phyloP scores from a whole-genome alignment of 1,140 invertebrate genomes.

The Rhopalosiphum padi region DNA sequence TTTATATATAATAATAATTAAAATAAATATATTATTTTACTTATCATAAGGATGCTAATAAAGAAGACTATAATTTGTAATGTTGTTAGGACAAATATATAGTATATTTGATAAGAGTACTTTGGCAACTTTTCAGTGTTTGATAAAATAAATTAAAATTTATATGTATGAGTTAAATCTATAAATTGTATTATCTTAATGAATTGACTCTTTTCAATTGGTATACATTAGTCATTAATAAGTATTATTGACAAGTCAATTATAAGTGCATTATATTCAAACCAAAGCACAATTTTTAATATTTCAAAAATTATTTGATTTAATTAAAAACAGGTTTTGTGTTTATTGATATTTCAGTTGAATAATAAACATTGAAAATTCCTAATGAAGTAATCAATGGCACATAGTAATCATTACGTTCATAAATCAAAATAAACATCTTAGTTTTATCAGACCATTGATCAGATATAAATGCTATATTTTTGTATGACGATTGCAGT shows the following conservation, averaged over 20 bases:
- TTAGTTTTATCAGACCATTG: background rate
- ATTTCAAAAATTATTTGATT: background rate
- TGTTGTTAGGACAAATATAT: background rate
- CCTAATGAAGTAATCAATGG: background rate
- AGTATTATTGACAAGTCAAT: background rate
- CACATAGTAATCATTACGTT: background rate
- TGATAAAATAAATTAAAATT: background rate
- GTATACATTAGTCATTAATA: background rate
- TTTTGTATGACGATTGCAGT: background rate
- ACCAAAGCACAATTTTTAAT: background rate
- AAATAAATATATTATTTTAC: too few relatives aligned
- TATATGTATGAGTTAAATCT: background rate
- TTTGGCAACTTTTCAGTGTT: background rate
- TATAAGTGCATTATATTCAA: background rate
- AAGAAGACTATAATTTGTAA: too few relatives aligned
- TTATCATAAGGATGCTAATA: too few relatives aligned
- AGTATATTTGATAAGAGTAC: background rate
- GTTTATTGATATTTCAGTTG: background rate
- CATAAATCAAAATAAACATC: background rate
- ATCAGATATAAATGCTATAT: background rate
- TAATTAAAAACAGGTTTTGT: background rate
- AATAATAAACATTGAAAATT: background rate
- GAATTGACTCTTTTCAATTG: background rate
- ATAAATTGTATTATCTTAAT: background rate
- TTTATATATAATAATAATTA: too few relatives aligned